Evolutionary conservation across 2,888 invertebrate genomes (phyloP).

Genomic region (Orthosia gothica): DNA sequence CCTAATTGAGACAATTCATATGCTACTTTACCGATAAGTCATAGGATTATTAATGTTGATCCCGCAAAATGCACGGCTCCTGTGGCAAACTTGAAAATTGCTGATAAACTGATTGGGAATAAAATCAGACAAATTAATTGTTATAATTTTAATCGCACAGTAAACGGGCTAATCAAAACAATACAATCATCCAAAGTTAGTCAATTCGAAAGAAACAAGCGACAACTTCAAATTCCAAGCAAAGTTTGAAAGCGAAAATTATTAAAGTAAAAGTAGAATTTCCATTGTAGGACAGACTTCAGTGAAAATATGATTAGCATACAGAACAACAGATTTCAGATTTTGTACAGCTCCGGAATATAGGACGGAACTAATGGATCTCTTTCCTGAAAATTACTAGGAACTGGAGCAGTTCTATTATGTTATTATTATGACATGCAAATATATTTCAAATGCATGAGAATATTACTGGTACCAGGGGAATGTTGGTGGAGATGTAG

Average conservation of each 20-base stretch:
- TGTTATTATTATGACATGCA: background rate
- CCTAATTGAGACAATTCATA: too few species aligned
- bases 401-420: constrained; percentile 5
- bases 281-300: constrained; percentile 13
- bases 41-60: too few species aligned
- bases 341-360: constrained; percentile 20
- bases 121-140: background rate
- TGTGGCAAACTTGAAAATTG: too few species aligned
- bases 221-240: constrained; percentile 16
- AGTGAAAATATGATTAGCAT: constrained; percentile 45
- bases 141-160: background rate
- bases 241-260: constrained; percentile 23
- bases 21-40: too few species aligned
- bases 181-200: constrained; percentile 6
- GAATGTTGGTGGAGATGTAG: too few species aligned
- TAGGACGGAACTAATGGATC: constrained; percentile 33
- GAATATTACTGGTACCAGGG: too few species aligned
- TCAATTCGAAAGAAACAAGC: constrained; percentile 9
- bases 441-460: too few species aligned
- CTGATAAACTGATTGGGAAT: too few species aligned
- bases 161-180: background rate
- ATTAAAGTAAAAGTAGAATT: constrained; percentile 32
- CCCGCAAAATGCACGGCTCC: too few species aligned
- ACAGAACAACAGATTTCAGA: constrained; percentile 36
- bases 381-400: constrained; percentile 8